Base-by-base conservation (phyloP, 2,888 invertebrate genomes). In the Nipponacmea schrenckii region DNA sequence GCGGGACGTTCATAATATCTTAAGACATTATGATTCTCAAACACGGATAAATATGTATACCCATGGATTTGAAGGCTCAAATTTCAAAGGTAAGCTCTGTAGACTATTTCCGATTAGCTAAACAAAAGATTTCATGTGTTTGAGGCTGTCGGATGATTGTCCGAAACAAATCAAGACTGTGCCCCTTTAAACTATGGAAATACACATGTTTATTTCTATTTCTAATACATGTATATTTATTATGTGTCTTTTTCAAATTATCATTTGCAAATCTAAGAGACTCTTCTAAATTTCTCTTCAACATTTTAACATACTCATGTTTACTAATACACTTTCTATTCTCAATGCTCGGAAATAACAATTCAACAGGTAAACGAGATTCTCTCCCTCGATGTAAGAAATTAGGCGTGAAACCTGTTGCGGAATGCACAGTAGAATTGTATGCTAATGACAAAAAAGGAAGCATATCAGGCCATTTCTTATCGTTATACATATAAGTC, bases 391-490 rank as follows among this genome's bases (percentile, higher is more conserved):
- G 63, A 27, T 63, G 63, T 20, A 63, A 27, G 20, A 63, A 63
- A n/a, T n/a, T n/a, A n/a, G n/a, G n/a, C n/a, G n/a, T n/a, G n/a
- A n/a, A n/a, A n/a, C n/a, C n/a, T n/a, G n/a, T n/a, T n/a, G n/a
- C n/a, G n/a, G n/a, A n/a, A n/a, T n/a, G n/a, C n/a, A n/a, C n/a
- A n/a, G n/a, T n/a, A n/a, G n/a, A n/a, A n/a, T n/a, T n/a, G n/a
- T n/a, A n/a, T n/a, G n/a, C n/a, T n/a, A n/a, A n/a, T 20, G 63
- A 63, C 26, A 63, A 27, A 63, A 63, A 63, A n/a, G 63, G 63
- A 7, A 63, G 20, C 63, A 63, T 63, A 27, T 63, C 26, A 63
- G 20, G 3, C 63, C 63, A 63, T 27, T 63, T 63, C 14, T 27
- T n/a, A 27, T 63, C 20, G 24, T 63, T 63, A 14, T 63, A n/a